phyloP scores from a whole-genome alignment of 1,140 invertebrate species.

The Pseudomyrmex dendroicus region DNA sequence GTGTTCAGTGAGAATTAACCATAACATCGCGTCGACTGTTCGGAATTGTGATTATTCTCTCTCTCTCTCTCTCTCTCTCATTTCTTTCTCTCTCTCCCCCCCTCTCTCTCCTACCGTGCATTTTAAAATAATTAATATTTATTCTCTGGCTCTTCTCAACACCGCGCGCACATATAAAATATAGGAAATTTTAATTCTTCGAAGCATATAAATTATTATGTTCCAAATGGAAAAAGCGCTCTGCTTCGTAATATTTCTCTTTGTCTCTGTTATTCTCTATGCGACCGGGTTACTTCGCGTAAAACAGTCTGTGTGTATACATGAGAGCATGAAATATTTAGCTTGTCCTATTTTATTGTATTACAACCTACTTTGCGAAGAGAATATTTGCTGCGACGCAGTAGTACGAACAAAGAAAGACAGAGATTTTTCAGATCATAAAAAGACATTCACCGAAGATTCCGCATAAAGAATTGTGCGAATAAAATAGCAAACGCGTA shows the following conservation, averaged over 20 bases:
- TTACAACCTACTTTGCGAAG: slow-evolving; percentile 43
- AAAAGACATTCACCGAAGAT: background rate
- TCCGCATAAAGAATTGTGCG: background rate
- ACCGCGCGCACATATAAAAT: slow-evolving; percentile 1
- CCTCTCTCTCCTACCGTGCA: background rate
- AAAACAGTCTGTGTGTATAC: slow-evolving; percentile 17
- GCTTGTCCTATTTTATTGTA: slow-evolving; percentile 54
- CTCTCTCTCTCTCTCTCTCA: too few species aligned
- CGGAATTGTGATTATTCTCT: slow-evolving; percentile 50
- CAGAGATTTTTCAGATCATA: slow-evolving; percentile 39
- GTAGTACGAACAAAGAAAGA: slow-evolving; percentile 29
- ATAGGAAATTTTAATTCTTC: slow-evolving; percentile 56
- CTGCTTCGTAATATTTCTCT: slow-evolving; percentile 53
- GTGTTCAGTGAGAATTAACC: slow-evolving; percentile 45
- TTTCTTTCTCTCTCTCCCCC: too few species aligned
- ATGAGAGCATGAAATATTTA: slow-evolving; percentile 49
- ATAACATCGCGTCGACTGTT: slow-evolving; percentile 52
- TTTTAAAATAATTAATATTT: slow-evolving; percentile 63
- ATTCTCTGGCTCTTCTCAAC: slow-evolving; percentile 12
- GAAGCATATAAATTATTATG: slow-evolving; percentile 55
- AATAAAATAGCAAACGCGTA: background rate
- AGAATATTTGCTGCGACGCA: slow-evolving; percentile 35
- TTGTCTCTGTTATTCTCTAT: slow-evolving; percentile 30
- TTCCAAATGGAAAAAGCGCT: slow-evolving; percentile 40
- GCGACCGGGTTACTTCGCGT: slow-evolving; percentile 27